Base-by-base conservation (phyloP, 2,888 invertebrate species). In the Drosophila affinis region DNA sequence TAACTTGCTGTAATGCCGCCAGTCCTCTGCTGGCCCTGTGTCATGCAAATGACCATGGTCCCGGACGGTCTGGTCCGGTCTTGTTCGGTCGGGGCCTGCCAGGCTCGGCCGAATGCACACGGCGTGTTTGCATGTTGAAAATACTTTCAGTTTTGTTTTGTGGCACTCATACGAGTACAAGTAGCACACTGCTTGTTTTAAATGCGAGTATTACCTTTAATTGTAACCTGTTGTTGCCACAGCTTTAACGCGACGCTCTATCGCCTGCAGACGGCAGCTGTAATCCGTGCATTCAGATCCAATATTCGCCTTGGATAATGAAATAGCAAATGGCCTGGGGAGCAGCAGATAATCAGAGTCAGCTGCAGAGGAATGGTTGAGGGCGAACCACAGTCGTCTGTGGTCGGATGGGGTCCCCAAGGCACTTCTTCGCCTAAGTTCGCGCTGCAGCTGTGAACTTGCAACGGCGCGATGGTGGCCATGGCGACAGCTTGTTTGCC, bases 121-220 rank as follows among this genome's bases (percentile, higher is more conserved):
- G 81, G 84, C 81, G 70, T 84, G 84, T 79, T 84, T 84, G 79
- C 84, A 78, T 87, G 83, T 70, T 87, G 81, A 74, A 87, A 84
- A 87, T 84, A 87, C 79, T 81, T 84, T 80, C 62, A 73, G 78
- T 84, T 87, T 87, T 79, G 79, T 78, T 87, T 81, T 81, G 84
- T 81, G 71, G 76, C 63, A 39, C 63, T 52, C 46, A 56, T 57
- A 47, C 71, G 73, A 70, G 39, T 12, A 24, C 71, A 76, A 70
- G 39, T 12, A 24, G 6, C 52, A 34, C 29, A 14, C 9, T 14
- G 10, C 14, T 55, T 46, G 56, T 77, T 51, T 70, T 69, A 63
- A 67, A 77, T 76, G 76, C 27, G 78, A 76, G 67, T 76, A 78
- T 78, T 69, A 77, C 79, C 77, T 72, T 58, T 72, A 69, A 14